These are phyloP conservation scores for Frankliniella intonsa DNA, from an alignment of 2,888 invertebrate species.

Conservation along the genomic window DNA sequence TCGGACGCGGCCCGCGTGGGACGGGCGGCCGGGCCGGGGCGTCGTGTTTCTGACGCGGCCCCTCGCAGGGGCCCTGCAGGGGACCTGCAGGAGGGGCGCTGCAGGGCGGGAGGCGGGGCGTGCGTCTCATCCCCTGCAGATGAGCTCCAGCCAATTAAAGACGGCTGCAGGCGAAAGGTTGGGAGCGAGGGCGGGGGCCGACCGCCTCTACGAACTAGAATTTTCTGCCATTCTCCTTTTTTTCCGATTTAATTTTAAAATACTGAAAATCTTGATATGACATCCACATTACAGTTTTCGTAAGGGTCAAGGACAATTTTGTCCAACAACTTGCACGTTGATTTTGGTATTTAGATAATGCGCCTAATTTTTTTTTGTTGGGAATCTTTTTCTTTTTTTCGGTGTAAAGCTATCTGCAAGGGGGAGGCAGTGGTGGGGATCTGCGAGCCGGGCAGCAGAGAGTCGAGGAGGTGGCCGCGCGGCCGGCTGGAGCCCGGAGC, in stretches of 20 bases:
- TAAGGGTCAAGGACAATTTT: no score
- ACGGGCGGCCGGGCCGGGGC: background rate
- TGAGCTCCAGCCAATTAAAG: background rate
- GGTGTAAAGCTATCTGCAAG: background rate
- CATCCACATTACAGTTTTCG: no score
- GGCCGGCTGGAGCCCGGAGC: background rate
- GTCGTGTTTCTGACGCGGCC: background rate
- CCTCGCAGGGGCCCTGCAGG: background rate
- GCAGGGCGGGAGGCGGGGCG: no score
- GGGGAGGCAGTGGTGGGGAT: slow-evolving; percentile 1
- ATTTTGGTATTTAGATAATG: no score
- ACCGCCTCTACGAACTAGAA: no score
- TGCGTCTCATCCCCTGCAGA: background rate
- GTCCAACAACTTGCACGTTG: no score
- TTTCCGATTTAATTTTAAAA: no score
- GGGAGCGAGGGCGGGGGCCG: background rate
- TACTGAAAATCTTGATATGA: no score
- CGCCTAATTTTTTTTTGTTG: background rate
- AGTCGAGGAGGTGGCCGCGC: background rate
- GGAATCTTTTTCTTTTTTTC: background rate
- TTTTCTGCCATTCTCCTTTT: no score
- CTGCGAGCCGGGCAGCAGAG: background rate
- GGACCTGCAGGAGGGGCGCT: background rate
- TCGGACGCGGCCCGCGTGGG: background rate
- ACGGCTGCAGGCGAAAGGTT: background rate